Evolutionary conservation across 2,888 invertebrate genomes (phyloP), one percentile per base, ranked within the genome.

Genomic region (Hipparchia semele): DNA sequence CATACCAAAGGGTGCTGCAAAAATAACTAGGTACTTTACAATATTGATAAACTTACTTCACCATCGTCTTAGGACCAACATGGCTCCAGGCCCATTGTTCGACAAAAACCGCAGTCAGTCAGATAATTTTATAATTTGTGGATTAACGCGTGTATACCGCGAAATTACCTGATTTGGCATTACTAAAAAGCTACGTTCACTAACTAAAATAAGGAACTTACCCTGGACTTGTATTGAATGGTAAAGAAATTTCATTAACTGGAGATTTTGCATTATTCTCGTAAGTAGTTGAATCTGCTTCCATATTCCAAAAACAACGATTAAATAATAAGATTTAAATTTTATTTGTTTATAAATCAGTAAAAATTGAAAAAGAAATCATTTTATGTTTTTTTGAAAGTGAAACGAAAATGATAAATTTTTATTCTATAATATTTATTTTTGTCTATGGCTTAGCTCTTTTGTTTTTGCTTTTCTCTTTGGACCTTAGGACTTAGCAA

Each of bases 211-310:
- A 23, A 23, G 23, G 23, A 23, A 0, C 84, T 84, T 84, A 92
- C 92, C 83, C 83, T 70, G 89, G 84, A 76, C 82, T 83, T 54
- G 84, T 80, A 64, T 79, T 78, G 76, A 92, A 93, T 39, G 93
- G 92, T 68, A 92, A 83, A 76, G 71, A 73, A 72, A 84, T 80
- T 66, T 84, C 83, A 71, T 81, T 77, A 46, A 78, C 69, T 75
- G 82, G 79, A 68, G 80, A 79, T 80, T 89, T 79, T 39, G 79
- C 70, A 76, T 78, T 86, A 67, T 78, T 86, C 58, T 94, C 94
- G 58, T 84, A 86, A 1, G 94, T 94, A 46, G 94, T 94, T 7
- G 94, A 94, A 81, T 94, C 94, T 71, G 94, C 88, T 86, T 94
- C 94, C 94, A 94, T 93, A 77, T 51, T 69, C 33, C 60, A 23